Evolutionary conservation across 1,140 invertebrate species (phyloP), one percentile per base, ranked within the genome.

Genomic region (Lepidurus packardi): DNA sequence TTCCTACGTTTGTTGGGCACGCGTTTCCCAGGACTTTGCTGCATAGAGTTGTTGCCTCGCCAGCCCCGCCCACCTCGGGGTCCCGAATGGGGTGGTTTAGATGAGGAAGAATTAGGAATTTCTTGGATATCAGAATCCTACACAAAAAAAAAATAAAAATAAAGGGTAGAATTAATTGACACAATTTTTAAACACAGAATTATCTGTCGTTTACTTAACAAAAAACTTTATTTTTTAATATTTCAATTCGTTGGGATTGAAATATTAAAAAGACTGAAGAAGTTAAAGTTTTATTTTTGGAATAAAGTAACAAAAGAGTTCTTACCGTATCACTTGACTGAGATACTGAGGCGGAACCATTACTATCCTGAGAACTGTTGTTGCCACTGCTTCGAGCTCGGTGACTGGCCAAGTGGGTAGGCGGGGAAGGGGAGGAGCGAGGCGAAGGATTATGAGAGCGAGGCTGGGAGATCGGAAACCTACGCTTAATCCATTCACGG

Each of bases 401-500:
- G 53, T 65, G 53, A 16, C 21, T 13, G 53, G 8, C 13, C 7
- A 21, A 21, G 13, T 65, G 53, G 21, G 53, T n/a, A 21, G 53
- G 53, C 53, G 53, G 53, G 6, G 53, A 65, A 1, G 53, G 53
- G 6, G 53, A 65, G 21, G 53, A 65, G 16, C 53, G 53, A 7
- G 53, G 53, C 16, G 53, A 65, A 65, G 76, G 76, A 43, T 47
- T 77, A n/a, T 5, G 76, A 16, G 76, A 77, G 5, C 43, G 41
- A 24, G 43, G 73, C 34, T 21, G 21, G 43, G 78, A 24, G 73
- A 81, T 41, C 41, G 82, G 80, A 78, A 84, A 84, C 45, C 77
- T 82, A 73, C 82, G 80, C 45, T 80, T 80, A 76, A 89, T 87
- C 86, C 87, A 88, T 73, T 85, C 80, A 16, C 96, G 90, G 85